Evolutionary conservation across 1,140 invertebrate genomes (phyloP), one percentile per base, ranked within the genome.

Genomic region (Belonocnema kinseyi): DNA sequence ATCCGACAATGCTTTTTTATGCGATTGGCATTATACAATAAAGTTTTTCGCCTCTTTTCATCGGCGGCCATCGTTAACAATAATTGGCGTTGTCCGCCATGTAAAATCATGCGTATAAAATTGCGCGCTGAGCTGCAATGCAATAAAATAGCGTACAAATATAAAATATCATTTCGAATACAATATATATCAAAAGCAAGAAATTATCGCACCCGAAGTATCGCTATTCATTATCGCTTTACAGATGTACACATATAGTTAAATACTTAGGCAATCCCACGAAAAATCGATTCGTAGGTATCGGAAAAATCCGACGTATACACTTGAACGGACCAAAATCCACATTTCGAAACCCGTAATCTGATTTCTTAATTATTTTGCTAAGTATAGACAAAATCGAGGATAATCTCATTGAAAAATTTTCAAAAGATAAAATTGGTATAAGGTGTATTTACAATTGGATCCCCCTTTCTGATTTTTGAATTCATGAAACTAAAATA

Each of bases 181-280:
- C 82, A 87, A 86, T 88, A 82, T 85, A 85, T 88, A 87, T 88
- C 87, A 87, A 88, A 88, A 88, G 85, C 86, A 88, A 88, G 83
- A 85, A 87, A 87, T 78, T 81, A 77, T 74, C 80, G 70, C 40
- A 66, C 61, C 83, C 79, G 83, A 84, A 80, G 80, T 85, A 79
- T 86, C 54, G 61, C 80, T 84, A 81, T 83, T 66, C 13, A 26
- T 66, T 77, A 82, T 79, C 84, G 75, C 76, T 85, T 79, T 87
- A 78, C 79, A 86, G 82, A 86, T 81, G 78, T 84, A 84, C 70
- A 75, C 82, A 84, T 85, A 79, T 77, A 83, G 78, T 81, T 80
- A 80, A 77, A 82, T 80, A 80, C 73, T 73, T 85, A 85, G 84
- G 81, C 80, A 75, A 85, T 82, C 75, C 78, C 82, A 84, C 82